Base-by-base conservation (phyloP, 2,113 vertebrate genomes). In the Ctenomys sociabilis region DNA sequence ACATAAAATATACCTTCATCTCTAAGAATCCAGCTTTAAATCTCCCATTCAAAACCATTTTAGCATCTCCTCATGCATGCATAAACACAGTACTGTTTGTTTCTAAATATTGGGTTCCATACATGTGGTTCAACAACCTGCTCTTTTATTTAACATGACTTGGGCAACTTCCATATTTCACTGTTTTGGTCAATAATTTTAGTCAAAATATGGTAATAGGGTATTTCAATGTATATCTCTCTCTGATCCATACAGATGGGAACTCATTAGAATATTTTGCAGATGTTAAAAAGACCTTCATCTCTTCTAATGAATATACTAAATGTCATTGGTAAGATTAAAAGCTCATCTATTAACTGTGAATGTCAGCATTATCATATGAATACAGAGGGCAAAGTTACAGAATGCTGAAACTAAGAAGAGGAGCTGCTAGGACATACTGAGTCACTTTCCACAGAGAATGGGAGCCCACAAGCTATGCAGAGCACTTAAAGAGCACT, bases 311-410 rank as follows among this genome's bases (percentile, higher is more conserved):
- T 80, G 37, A 96, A 45, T 87, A 32, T 82, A 87, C 57, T 80
- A 95, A 94, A 93, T 92, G 85, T 57, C 80, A 92, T 9, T 57
- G n/a, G 68, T 93, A 61, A 88, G 37, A 95, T 80, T 95, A 63
- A 96, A 88, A 94, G 28, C 49, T 90, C 16, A 96, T 59, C 61
- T 93, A 95, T 92, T 90, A 96, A 57, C 68, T 78, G 45, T 75
- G 85, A 96, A 43, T 95, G 88, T 93, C 72, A 90, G n/a, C 24
- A 96, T 95, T 95, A 95, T 83, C 70, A 59, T 78, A 88, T 52
- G 78, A 94, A 49, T 90, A 78, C 5, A 45, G 17, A n/a, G 19
- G 12, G 0, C 59, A 73, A 90, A 83, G n/a, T 78, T 92, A 1
- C 80, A 72, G n/a, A 96, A 88, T 49, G 16, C 37, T 85, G 43